These are phyloP conservation scores for Apus apus DNA, from an alignment of 2,113 vertebrate species.

Conservation along the genomic window DNA sequence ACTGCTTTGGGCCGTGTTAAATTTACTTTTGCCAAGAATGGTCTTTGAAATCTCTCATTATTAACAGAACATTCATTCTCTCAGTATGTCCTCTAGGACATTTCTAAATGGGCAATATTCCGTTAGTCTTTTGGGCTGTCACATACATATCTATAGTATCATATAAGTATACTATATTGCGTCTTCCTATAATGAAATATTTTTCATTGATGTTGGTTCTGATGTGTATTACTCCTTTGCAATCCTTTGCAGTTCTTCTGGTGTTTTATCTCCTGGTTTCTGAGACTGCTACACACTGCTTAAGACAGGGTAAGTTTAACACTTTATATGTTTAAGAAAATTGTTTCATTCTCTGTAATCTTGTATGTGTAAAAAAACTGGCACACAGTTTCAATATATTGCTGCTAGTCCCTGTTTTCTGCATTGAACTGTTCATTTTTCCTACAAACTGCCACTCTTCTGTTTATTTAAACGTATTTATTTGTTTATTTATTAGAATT, in stretches of 20 bases:
- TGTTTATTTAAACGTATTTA: too few relatives aligned
- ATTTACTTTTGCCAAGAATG: not conserved
- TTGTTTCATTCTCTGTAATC: not conserved
- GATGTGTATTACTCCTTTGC: not conserved
- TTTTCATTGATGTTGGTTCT: not conserved
- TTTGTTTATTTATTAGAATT: not conserved
- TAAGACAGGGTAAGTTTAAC: not conserved
- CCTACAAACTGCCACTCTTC: not conserved
- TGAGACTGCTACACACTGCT: not conserved
- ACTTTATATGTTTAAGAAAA: not conserved
- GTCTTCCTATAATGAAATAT: not conserved
- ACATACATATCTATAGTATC: not conserved
- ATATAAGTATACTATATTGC: not conserved
- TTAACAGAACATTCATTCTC: slow-evolving; percentile 12
- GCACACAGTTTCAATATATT: not conserved
- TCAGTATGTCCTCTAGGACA: not conserved
- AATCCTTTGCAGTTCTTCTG: not conserved
- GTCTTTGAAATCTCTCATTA: slow-evolving; percentile 28
- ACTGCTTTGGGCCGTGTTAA: slow-evolving; percentile 15
- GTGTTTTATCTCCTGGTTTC: not conserved
- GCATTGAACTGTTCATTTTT: not conserved
- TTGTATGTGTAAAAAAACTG: not conserved
- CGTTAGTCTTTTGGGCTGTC: not conserved
- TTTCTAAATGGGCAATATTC: slow-evolving; percentile 23
- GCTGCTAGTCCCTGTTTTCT: not conserved